Percentiles rank a stretch among this genome's conserved stretches.
Conservation (phyloP, 1,140 invertebrate species). For the Vollenhovia emeryi region DNA sequence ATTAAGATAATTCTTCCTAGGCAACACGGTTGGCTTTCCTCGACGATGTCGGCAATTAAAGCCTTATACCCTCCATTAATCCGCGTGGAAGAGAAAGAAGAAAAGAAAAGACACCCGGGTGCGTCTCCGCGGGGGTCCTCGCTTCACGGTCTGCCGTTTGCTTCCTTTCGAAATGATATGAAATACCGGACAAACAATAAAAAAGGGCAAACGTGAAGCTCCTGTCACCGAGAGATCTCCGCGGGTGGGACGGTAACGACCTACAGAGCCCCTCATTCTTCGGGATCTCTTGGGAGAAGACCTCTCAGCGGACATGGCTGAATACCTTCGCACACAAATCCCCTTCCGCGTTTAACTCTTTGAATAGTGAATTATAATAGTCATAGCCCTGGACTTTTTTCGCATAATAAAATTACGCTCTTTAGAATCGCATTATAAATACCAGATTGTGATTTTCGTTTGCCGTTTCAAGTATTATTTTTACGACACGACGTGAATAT, state of each 20-base stretch:
- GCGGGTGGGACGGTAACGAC: constrained; percentile 64
- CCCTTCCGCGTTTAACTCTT: constrained; percentile 53
- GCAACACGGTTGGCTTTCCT: constrained; percentile 49
- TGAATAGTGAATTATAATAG: constrained; percentile 1
- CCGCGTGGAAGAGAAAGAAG: constrained; percentile 65
- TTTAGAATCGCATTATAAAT: not conserved
- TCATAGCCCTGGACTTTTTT: not conserved
- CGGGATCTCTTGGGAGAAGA: constrained; percentile 8
- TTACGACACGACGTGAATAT: not conserved
- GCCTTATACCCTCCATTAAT: constrained; percentile 78
- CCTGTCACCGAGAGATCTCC: constrained; percentile 73
- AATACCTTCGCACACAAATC: constrained; percentile 12
- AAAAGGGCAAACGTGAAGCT: constrained; percentile 66
- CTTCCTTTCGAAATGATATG: constrained; percentile 60
- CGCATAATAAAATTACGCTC: not conserved
- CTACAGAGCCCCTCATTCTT: constrained; percentile 2
- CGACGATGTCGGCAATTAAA: constrained; percentile 78
- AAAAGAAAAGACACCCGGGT: constrained; percentile 28
- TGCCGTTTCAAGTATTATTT: not conserved
- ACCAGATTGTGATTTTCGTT: not conserved
- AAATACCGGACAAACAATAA: constrained; percentile 45
- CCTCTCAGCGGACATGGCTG: not conserved
- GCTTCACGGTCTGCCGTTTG: constrained; percentile 44
- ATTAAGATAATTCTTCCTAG: constrained; percentile 66
- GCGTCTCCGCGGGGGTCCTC: constrained; percentile 72